Base-by-base conservation (phyloP, 2,888 invertebrate species). In the Coelogynopora nodosa region DNA sequence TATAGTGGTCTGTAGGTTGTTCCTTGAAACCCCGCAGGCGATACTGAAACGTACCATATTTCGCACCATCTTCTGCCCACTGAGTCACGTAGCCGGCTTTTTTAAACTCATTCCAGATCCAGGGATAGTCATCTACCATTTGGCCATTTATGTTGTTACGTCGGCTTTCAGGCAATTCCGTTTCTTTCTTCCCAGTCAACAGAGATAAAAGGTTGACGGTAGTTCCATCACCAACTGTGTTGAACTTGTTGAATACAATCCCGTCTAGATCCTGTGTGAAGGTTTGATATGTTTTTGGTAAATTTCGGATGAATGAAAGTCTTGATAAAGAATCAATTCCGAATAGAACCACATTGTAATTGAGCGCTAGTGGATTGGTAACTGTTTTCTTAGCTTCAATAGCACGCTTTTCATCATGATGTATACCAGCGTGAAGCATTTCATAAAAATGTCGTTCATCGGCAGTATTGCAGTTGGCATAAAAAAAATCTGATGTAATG, bases 1-100 rank as follows among this genome's bases (percentile, higher is more conserved):
- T 94, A 90, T 96, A 97, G 91, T 97, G 97, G 92, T 97, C 95
- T 0, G 97, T 96, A 0, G 97, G 97, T 89, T 94, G 94, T 0
- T 93, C 92, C 49, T 94, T 92, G 91, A 97, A 97, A 0, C 97
- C 97, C 89, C 95, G 95, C 90, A 97, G 93, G 5, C 97, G 94
- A 91, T 96, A 96, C 0, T 96, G 96, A 91, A 97, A 98, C 0
- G 96, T 96, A 0, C 97, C 97, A 29, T 95, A 94, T 89, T 93
- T 93, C 0, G 96, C 95, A 89, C 94, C 94, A 90, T 98, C 97
- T 91, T 98, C 97, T 89, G 95, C 95, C 91, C 95, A 97, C 0
- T 95, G 95, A 0, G 96, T 95, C 30, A 91, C 91, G 88, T 93
- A 93, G 0, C 93, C 93, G 1, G 89, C 89, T 0, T 90, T 89